Conservation (phyloP, 2,797 vertebrate species). For the Dipus sagitta region DNA sequence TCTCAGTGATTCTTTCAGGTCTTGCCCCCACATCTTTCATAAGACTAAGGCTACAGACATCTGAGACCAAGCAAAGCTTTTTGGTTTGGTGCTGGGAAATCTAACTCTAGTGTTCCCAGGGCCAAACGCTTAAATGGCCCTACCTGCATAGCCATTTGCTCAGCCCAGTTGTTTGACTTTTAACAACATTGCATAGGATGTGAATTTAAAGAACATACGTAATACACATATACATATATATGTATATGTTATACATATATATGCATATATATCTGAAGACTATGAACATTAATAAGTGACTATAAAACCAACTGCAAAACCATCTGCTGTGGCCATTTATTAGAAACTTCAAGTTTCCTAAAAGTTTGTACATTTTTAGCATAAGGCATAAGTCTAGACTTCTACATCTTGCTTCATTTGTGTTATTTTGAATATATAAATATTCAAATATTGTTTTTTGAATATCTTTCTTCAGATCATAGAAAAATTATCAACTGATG, state of each 20-base stretch:
- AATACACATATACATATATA: not conserved
- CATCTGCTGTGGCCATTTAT: not conserved
- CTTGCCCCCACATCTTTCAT: too few relatives aligned
- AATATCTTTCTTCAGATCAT: constrained; percentile 86
- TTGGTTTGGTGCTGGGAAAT: too few relatives aligned
- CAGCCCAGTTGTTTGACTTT: too few relatives aligned
- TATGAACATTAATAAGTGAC: not conserved
- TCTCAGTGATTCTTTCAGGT: too few relatives aligned
- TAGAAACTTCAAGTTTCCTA: not conserved
- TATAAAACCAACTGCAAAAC: constrained; percentile 26
- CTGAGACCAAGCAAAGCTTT: too few relatives aligned
- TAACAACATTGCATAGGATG: too few relatives aligned
- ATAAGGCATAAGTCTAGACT: not conserved
- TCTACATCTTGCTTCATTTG: constrained; percentile 29
- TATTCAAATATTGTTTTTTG: not conserved
- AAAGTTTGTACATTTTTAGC: not conserved
- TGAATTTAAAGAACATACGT: not conserved
- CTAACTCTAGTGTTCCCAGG: too few relatives aligned
- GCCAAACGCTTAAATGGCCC: too few relatives aligned
- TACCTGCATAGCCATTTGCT: too few relatives aligned
- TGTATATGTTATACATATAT: not conserved
- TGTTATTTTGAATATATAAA: not conserved
- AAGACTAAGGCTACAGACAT: too few relatives aligned
- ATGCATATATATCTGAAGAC: not conserved
- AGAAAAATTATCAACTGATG: constrained; percentile 89